Base-by-base conservation (phyloP, 2,888 invertebrate genomes). In the Willowsia nigromaculata region DNA sequence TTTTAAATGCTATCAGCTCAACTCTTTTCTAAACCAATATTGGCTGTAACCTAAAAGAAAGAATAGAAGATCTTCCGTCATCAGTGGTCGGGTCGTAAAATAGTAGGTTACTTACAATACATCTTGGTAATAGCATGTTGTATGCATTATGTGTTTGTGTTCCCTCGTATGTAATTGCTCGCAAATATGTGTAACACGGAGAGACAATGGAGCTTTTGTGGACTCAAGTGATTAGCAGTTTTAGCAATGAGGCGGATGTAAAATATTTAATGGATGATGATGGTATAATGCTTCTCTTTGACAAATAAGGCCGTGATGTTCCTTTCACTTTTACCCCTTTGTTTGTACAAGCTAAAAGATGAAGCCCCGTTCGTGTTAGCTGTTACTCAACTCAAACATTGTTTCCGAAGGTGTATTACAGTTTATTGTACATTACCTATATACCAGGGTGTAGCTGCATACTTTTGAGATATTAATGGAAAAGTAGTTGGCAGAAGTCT, bases 191-290 rank as follows among this genome's bases (percentile, higher is more conserved):
- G 27, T 76, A 76, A 40, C 22, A 43, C 37, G 84, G 59, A 25
- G 11, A 85, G 74, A 85, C 84, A 74, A 74, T 74, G 30, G 43
- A 47, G 74, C 59, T 71, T 85, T 85, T 85, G 84, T 85, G 74
- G 84, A 74, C 84, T 56, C 37, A 74, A 85, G 43, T 59, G 84
- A 85, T 85, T 85, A 85, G 74, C 74, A 56, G 74, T 74, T 85
- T 85, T 40, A 43, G 59, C 33, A 59, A 82, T 82, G 82, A 80
- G 56, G 53, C 40, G 65, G 65, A 82, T 82, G 65, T 82, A 47
- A 82, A 82, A 82, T 37, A 50, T 80, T 78, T 80, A 56, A 80
- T 68, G 43, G 84, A 71, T 68, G 65, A 68, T 82, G 82, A 82
- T 65, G 65, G 82, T 40, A 81, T 81, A 68, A 82, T 83, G 68